Base-by-base conservation (phyloP, 1,140 invertebrate genomes). In the Trypoxylus dichotomus region DNA sequence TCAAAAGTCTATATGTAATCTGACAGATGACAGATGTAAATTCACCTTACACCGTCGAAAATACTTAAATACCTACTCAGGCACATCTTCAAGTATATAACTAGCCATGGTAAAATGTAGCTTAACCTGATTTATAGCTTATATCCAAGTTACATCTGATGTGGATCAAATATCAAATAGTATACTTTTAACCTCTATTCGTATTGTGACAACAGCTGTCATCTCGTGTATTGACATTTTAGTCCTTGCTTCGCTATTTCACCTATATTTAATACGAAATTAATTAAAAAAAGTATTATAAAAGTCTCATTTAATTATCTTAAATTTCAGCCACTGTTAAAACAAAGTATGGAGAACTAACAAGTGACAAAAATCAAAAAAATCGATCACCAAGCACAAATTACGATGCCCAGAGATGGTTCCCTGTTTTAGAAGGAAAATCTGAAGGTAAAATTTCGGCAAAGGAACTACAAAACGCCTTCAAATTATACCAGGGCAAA, bases 391-490 rank as follows among this genome's bases (percentile, higher is more conserved):
- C 75, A 63, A 73, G 74, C 27, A 11, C 54, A 63, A 11, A 24
- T 19, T 68, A 32, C 24, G 79, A 77, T 15, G 68, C 76, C 0
- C 79, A 80, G 21, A 79, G 77, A 42, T 78, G 75, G 74, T 78
- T 81, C 47, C 74, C 79, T 32, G 11, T 78, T 5, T 81, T 83
- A 78, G 83, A 83, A 37, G 79, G 79, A 1, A 82, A 83, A 74
- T 78, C 75, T 10, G 81, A 81, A 43, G 84, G 83, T 0, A 78
- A 78, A 63, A 82, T 85, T 3, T 77, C 78, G 1, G 79, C 83
- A 0, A 82, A 81, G 37, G 83, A 85, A 75, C 81, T 85, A 10
- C 84, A 84, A 77, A 80, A 81, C 15, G 83, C 84, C 2, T 85
- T 85, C 75, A 80, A 82, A 54, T 76, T 80, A 13, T 84, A 84